Conservation (phyloP, 2,797 vertebrate species). For the Amblyraja radiata region DNA sequence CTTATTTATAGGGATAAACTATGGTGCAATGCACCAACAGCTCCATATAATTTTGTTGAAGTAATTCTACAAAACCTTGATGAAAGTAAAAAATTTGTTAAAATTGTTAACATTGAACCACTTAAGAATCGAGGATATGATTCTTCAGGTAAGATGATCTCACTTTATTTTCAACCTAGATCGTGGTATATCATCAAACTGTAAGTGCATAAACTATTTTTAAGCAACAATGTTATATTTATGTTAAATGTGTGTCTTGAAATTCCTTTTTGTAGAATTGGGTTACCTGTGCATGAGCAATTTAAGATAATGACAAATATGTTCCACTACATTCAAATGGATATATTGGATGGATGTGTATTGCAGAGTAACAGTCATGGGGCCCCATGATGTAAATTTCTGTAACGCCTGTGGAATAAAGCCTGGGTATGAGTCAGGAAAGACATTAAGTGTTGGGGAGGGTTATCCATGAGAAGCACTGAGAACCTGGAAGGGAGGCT, state of each 20-base stretch:
- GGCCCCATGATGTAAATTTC: no score
- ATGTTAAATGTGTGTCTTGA: background rate
- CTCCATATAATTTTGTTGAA: conserved; percentile 30
- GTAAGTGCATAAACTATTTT: background rate
- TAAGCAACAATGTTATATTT: background rate
- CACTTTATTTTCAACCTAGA: background rate
- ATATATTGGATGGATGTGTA: no score
- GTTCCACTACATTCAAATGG: no score
- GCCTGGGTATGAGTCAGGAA: no score
- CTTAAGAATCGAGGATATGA: conserved; percentile 19
- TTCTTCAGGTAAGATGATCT: background rate
- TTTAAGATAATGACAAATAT: background rate
- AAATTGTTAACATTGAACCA: conserved; percentile 24
- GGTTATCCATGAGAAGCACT: no score
- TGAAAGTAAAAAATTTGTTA: background rate
- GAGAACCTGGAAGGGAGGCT: no score
- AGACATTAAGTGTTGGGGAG: no score
- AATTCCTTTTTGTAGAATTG: background rate
- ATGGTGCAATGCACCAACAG: conserved; percentile 25
- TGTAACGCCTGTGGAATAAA: no score
- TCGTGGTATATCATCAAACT: background rate
- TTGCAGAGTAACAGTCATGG: no score
- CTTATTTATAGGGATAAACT: conserved; percentile 35
- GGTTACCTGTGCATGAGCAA: background rate
- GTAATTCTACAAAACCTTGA: conserved; percentile 25